These are phyloP conservation scores for Motacilla tschutschensis DNA, from an alignment of 2,113 vertebrate species.

Conservation along the genomic window DNA sequence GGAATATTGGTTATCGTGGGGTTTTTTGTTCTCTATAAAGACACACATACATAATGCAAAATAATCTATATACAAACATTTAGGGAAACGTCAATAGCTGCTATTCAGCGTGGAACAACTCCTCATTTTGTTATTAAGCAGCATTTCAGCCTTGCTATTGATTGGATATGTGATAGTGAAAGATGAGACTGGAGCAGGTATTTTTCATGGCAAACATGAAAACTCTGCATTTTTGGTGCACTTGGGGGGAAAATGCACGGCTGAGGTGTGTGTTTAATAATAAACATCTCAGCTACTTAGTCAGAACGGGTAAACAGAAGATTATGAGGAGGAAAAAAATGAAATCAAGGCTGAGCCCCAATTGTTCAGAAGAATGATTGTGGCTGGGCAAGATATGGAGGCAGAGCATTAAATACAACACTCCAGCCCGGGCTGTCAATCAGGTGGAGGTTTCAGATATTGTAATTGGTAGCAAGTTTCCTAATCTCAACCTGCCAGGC, in stretches of 20 bases:
- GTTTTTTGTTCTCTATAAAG: background rate
- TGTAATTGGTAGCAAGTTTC: constrained; percentile 55
- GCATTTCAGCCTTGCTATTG: constrained; percentile 39
- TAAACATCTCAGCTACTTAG: background rate
- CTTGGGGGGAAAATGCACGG: background rate
- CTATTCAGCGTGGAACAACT: constrained; percentile 3
- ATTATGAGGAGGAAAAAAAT: background rate
- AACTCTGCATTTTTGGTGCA: background rate
- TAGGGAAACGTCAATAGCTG: constrained; percentile 34
- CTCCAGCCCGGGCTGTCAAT: background rate
- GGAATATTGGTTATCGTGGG: background rate
- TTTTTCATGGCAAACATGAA: background rate
- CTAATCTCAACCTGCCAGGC: constrained; percentile 58
- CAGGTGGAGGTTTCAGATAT: constrained; percentile 25
- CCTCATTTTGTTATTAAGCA: constrained; percentile 54
- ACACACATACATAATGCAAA: background rate
- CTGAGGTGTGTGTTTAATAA: background rate
- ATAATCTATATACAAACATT: constrained; percentile 42
- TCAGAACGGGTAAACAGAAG: background rate
- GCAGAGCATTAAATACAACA: background rate
- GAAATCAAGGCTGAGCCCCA: background rate
- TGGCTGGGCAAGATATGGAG: background rate
- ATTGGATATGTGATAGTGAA: constrained; percentile 17
- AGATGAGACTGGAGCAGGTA: background rate
- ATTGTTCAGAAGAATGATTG: background rate